phyloP scores from a whole-genome alignment of 2,888 invertebrate genomes.

The Zaprionus bogoriensis region DNA sequence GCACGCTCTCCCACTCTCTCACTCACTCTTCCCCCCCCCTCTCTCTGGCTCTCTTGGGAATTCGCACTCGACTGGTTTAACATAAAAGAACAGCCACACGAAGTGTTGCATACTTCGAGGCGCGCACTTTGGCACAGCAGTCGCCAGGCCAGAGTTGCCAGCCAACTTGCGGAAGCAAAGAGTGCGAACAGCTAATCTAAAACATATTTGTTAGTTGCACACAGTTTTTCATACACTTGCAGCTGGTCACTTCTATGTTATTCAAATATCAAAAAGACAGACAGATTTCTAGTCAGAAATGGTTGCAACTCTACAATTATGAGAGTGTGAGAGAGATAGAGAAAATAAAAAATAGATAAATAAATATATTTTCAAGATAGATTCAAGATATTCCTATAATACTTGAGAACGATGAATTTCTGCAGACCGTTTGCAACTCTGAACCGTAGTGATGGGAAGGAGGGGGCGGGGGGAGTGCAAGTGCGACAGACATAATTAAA shows the following conservation, averaged over 20 bases:
- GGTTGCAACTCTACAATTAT: too few species aligned
- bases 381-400: too few species aligned
- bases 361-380: too few species aligned
- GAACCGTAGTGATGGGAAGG: too few species aligned
- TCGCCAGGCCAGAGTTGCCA: slow-evolving; percentile 4
- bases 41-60: slow-evolving; percentile 17
- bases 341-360: too few species aligned
- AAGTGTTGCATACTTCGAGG: slow-evolving; percentile 61
- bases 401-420: too few species aligned
- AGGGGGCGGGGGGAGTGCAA: neutral
- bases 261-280: neutral
- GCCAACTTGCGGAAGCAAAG: neutral
- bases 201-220: too few species aligned
- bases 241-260: too few species aligned
- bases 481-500: slow-evolving; percentile 36
- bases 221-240: too few species aligned
- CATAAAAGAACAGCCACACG: slow-evolving; percentile 44
- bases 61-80: slow-evolving; percentile 59
- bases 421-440: neutral
- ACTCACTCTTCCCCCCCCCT: neutral
- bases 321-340: too few species aligned
- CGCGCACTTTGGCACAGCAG: slow-evolving; percentile 4
- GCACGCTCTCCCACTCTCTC: neutral
- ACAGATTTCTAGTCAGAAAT: neutral
- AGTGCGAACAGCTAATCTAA: neutral